Conservation (phyloP, 2,797 vertebrate species). For the Alosa sapidissima region DNA sequence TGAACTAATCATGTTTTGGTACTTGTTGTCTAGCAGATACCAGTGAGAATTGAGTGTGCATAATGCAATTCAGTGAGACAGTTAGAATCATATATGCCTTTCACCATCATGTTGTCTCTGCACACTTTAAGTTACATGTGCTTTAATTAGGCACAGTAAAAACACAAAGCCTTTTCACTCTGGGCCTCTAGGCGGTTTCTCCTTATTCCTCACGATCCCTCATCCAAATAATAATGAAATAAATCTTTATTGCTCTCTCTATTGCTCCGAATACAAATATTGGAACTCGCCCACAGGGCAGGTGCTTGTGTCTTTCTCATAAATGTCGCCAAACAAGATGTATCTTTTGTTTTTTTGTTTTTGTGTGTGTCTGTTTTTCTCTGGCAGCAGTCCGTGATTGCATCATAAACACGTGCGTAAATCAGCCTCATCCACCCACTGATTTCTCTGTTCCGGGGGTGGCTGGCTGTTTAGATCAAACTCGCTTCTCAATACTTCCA, state of each 20-base stretch:
- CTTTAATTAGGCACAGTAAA: slow-evolving; percentile 22
- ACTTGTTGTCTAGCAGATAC: too few species aligned
- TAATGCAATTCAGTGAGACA: too few species aligned
- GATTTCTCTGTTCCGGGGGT: neutral
- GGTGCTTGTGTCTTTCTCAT: neutral
- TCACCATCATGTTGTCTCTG: neutral
- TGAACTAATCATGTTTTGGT: too few species aligned
- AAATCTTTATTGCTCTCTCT: neutral
- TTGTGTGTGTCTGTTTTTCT: neutral
- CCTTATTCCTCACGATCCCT: neutral
- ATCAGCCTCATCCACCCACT: neutral
- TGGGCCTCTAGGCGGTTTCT: slow-evolving; percentile 27
- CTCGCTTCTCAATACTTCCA: slow-evolving; percentile 3
- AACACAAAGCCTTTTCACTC: slow-evolving; percentile 14
- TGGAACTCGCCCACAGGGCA: slow-evolving; percentile 11
- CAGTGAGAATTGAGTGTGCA: too few species aligned
- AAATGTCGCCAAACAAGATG: neutral
- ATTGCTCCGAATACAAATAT: neutral
- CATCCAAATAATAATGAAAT: neutral
- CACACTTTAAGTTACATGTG: neutral
- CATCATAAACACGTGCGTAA: neutral
- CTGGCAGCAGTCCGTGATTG: neutral
- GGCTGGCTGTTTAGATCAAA: slow-evolving; percentile 18
- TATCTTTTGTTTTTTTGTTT: slow-evolving; percentile 22
- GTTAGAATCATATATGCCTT: too few species aligned